phyloP scores from a whole-genome alignment of 2,113 vertebrate genomes.

The Indicator indicator region DNA sequence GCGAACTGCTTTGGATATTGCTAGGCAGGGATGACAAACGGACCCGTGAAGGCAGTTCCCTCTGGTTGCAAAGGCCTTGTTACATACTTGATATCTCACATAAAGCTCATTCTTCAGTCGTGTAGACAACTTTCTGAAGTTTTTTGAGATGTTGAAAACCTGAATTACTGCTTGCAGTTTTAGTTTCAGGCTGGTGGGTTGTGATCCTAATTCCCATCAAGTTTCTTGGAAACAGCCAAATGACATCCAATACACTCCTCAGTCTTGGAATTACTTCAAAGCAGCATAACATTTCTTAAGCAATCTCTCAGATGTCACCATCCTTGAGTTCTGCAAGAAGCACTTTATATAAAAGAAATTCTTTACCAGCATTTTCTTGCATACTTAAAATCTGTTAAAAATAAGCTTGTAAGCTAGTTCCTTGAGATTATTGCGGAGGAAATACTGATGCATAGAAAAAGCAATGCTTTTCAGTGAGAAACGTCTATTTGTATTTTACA shows the following conservation, averaged over 20 bases:
- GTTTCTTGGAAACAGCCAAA: not conserved
- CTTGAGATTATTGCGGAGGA: not conserved
- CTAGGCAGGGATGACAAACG: not conserved
- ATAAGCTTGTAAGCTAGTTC: not conserved
- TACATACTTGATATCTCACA: accelerated
- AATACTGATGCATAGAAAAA: not conserved
- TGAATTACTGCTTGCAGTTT: not conserved
- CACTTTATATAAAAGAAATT: not conserved
- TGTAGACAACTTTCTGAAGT: no score
- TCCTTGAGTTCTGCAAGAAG: not conserved
- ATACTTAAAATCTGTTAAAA: not conserved
- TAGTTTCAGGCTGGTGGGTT: not conserved
- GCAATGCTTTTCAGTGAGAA: not conserved
- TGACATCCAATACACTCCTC: not conserved
- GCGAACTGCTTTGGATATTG: not conserved
- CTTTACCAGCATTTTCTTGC: not conserved
- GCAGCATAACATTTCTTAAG: not conserved
- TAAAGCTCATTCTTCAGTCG: not conserved
- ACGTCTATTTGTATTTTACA: not conserved
- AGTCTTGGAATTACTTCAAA: not conserved
- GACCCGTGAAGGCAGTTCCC: no score
- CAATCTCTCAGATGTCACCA: not conserved
- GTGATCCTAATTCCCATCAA: not conserved
- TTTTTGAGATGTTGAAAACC: not conserved
- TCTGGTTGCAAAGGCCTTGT: not conserved